Base-by-base conservation (phyloP, 2,113 vertebrate species). In the Callopanchax toddi region DNA sequence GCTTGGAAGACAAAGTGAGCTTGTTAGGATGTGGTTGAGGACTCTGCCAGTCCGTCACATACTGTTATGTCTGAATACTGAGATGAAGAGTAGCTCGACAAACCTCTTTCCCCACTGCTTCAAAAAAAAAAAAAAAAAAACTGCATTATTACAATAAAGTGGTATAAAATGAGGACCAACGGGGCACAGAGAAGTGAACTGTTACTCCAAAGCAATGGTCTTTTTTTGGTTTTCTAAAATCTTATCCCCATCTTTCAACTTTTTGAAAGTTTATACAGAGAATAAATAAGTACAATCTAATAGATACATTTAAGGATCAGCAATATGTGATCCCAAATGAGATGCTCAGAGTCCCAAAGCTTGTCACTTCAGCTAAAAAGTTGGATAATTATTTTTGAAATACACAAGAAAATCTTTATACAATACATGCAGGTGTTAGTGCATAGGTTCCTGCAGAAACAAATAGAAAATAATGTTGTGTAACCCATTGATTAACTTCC, bases 1-100 rank as follows among this genome's bases (percentile, higher is more conserved):
- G 72, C 76, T 90, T 90, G 92, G 91, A 92, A 92, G 91, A 93
- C 91, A 89, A 87, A 80, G 88, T 91, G 87, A 90, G 84, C 84
- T 88, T 87, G 85, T 88, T 79, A 78, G 81, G 83, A 89, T 70
- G 74, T 77, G 79, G 76, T 76, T 77, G 65, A 85, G 71, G 72
- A 83, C 67, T 82, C 55, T 74, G 73, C 60, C 71, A 67, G 74
- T 80, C 59, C 44, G 72, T 86, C 75, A 57, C 69, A 82, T 60
- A 65, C 71, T 74, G 76, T 81, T 51, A 56, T 58, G 53, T 81
- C 65, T 76, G 68, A 67, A 59, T 66, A 73, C 37, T 64, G 67
- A 82, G 56, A 86, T 55, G 60, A 43, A 79, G 81, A 75, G 79
- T 51, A 71, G 62, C 67, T 80, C 15, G n/a, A 18, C 51, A 66